Base-by-base conservation (phyloP, 2,113 vertebrate species). In the Pluvianellus socialis region DNA sequence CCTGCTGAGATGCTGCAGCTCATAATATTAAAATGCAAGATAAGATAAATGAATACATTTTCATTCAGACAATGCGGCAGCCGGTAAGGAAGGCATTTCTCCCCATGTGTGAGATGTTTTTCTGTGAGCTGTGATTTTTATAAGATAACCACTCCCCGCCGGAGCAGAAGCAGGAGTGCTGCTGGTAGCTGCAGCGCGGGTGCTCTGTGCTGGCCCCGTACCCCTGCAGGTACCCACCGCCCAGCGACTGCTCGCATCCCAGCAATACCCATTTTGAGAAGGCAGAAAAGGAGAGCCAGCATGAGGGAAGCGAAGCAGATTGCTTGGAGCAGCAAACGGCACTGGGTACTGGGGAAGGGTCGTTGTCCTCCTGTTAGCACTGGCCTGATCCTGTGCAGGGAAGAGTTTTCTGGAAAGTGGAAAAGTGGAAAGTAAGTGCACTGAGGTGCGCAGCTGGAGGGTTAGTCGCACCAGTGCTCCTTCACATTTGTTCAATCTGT, bases 161-260 rank as follows among this genome's bases (percentile, higher is more conserved):
- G 9, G 68, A 90, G 65, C 52, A 80, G 56, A 70, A 91, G 44
- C 27, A 9, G 1, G 4, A 59, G 47, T 67, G 23, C 53, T 72
- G 35, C 50, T 71, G 47, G 27, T 23, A 38, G 42, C 20, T 52
- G 61, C 27, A 50, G 38, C 5, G 4, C n/a, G 21, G 59, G 8
- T 52, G 42, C 38, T 32, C 30, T 4, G 32, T 73, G 44, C 27
- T 26, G 38, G 35, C 17, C 70, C 47, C 2, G 6, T 32, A n/a
- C 47, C 16, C 0, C 0, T 42, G 65, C 24, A 79, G 45, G 32
- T 38, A 40, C 67, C 16, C 44, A 14, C 23, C 7, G 2, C 20
- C 50, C 55, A 27, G 42, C 10, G 18, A n/a, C 40, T 40, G 62
- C 32, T 71, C 7, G 23, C 2, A 1, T n/a, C 44, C n/a, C 5